Evolutionary conservation across 2,888 invertebrate species (phyloP).

Genomic region (Lasioglossum oenotherae): DNA sequence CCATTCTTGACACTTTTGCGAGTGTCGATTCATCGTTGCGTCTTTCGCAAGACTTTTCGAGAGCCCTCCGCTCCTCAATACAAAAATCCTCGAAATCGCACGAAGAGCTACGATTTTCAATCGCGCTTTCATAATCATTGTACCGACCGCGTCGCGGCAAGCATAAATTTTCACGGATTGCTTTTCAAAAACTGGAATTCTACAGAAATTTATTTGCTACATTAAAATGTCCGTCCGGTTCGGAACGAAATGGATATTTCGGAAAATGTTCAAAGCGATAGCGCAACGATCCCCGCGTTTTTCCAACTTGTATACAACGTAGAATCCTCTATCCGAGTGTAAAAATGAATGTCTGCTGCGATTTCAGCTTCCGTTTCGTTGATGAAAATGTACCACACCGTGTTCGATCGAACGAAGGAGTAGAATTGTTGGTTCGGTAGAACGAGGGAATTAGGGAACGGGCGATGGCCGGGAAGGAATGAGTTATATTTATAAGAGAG

Average conservation of each 20-base stretch:
- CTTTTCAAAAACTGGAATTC: neutral
- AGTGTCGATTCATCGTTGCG: neutral
- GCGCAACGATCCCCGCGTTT: neutral
- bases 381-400: neutral
- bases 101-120: neutral
- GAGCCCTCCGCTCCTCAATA: neutral
- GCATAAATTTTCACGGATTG: neutral
- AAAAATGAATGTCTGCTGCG: neutral
- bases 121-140: neutral
- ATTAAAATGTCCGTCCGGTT: neutral
- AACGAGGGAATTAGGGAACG: conserved; percentile 7
- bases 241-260: neutral
- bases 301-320: neutral
- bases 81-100: neutral
- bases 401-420: neutral
- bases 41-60: too few species aligned
- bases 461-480: conserved; percentile 33
- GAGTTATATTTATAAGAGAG: conserved; percentile 26
- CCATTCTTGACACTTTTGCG: conserved; percentile 11
- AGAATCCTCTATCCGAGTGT: neutral
- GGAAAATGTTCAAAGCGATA: neutral
- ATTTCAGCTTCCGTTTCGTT: neutral
- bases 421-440: neutral
- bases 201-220: neutral
- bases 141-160: neutral